Evolutionary conservation across 2,888 invertebrate genomes (phyloP).

Genomic region (Agrochola macilenta): DNA sequence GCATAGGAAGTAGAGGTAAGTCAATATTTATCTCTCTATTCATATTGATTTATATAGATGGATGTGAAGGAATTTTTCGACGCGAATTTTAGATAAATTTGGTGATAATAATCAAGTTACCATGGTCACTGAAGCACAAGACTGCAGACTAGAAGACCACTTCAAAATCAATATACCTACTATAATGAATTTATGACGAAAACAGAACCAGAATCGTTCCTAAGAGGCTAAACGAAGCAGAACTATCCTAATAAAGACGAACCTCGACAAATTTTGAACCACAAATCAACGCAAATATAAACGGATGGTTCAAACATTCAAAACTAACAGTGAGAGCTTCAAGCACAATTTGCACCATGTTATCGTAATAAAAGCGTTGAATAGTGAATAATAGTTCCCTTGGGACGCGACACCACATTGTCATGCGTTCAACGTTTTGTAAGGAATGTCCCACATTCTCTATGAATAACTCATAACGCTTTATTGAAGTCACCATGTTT

Average conservation of each 20-base stretch:
- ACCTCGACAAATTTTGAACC: conserved; percentile 27
- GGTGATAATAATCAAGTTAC: too few species aligned
- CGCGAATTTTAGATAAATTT: too few species aligned
- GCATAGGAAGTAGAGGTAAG: too few species aligned
- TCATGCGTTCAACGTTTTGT: conserved; percentile 59
- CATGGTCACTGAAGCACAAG: too few species aligned
- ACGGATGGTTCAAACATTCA: conserved; percentile 33
- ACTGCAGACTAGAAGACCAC: too few species aligned
- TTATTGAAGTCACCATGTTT: conserved; percentile 67
- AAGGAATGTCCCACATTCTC: conserved; percentile 69
- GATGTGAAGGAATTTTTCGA: too few species aligned
- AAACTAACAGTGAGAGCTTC: conserved; percentile 40
- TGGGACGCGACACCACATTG: conserved; percentile 54
- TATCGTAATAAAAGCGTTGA: conserved; percentile 52
- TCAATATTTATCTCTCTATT: too few species aligned
- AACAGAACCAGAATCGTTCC: conserved; percentile 8
- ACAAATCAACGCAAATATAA: conserved; percentile 40
- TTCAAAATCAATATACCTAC: too few species aligned
- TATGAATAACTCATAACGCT: conserved; percentile 70
- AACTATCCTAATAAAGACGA: conserved; percentile 33
- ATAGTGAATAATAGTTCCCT: conserved; percentile 65
- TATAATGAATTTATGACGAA: conserved; percentile 2
- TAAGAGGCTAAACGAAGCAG: not conserved
- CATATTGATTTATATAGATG: too few species aligned
- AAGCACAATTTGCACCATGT: conserved; percentile 45